A percentile compares a stretch with the other conserved stretches of the same genome.
phyloP scores from a whole-genome alignment of 2,113 vertebrate genomes.

The Scartelaos histophorus region DNA sequence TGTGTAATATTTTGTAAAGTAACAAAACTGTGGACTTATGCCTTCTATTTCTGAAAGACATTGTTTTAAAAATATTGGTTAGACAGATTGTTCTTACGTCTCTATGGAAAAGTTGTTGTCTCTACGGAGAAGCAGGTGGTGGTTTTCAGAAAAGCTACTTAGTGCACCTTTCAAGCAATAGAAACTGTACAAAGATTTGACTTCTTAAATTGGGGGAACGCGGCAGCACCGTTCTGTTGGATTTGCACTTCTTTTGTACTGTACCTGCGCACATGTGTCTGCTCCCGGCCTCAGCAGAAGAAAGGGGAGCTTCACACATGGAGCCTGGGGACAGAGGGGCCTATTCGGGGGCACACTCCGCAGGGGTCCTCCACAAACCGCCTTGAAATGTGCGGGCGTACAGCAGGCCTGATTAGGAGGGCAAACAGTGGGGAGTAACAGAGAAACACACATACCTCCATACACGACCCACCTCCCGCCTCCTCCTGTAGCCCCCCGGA shows the following conservation, averaged over 20 bases:
- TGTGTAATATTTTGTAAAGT: no score
- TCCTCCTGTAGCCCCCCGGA: conserved; percentile 53
- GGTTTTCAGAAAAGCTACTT: no score
- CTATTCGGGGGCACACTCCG: conserved; percentile 67
- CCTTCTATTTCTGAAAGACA: no score
- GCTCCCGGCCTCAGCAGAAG: conserved; percentile 11
- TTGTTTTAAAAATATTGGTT: no score
- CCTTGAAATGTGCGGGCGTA: conserved; percentile 67
- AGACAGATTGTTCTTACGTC: no score
- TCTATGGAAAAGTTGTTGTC: no score
- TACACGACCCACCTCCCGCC: conserved; percentile 12
- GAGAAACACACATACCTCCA: conserved; percentile 46
- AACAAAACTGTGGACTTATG: no score
- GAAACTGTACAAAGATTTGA: conserved; percentile 18
- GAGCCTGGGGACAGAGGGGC: conserved; percentile 67
- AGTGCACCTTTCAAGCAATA: neutral
- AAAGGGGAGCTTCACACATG: conserved; percentile 65
- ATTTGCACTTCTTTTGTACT: conserved; percentile 34
- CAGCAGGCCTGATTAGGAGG: conserved; percentile 76
- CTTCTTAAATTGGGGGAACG: conserved; percentile 33
- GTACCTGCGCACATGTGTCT: conserved; percentile 20
- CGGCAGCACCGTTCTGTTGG: conserved; percentile 48
- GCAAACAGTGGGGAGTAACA: conserved; percentile 61
- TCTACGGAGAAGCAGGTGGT: no score
- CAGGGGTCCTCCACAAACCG: conserved; percentile 63